A percentile compares a stretch with the other conserved stretches of the same genome.
phyloP scores from a whole-genome alignment of 2,797 vertebrate genomes.

The Agapornis canus region DNA sequence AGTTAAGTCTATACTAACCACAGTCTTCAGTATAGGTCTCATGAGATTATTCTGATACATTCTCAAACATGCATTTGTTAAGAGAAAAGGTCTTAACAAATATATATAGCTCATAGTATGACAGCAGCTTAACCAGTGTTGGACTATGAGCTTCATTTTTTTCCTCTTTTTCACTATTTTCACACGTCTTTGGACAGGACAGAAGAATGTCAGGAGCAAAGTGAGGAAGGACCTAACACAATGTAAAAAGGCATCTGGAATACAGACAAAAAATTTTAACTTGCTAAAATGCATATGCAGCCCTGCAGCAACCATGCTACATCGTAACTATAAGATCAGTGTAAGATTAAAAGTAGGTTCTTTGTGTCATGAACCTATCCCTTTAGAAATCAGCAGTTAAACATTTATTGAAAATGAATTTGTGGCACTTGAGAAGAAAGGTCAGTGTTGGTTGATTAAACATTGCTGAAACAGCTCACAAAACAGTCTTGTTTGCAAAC shows the following conservation, averaged over 20 bases:
- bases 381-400: constrained; percentile 68
- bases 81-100: not conserved
- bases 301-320: not conserved
- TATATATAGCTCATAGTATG: not conserved
- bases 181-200: not conserved
- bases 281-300: not conserved
- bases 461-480: constrained; percentile 15
- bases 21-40: not conserved
- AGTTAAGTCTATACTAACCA: not conserved
- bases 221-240: not conserved
- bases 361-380: constrained; percentile 19
- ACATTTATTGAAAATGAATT: constrained; percentile 70
- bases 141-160: not conserved
- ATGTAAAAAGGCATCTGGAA: not conserved
- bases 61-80: not conserved
- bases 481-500: not conserved
- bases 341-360: not conserved
- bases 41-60: not conserved
- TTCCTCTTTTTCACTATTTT: not conserved
- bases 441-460: constrained; percentile 29
- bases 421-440: constrained; percentile 48
- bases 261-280: not conserved
- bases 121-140: not conserved
- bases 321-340: not conserved
- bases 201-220: not conserved